Evolutionary conservation across 2,797 vertebrate species (phyloP).

Genomic region (Columba guinea): DNA sequence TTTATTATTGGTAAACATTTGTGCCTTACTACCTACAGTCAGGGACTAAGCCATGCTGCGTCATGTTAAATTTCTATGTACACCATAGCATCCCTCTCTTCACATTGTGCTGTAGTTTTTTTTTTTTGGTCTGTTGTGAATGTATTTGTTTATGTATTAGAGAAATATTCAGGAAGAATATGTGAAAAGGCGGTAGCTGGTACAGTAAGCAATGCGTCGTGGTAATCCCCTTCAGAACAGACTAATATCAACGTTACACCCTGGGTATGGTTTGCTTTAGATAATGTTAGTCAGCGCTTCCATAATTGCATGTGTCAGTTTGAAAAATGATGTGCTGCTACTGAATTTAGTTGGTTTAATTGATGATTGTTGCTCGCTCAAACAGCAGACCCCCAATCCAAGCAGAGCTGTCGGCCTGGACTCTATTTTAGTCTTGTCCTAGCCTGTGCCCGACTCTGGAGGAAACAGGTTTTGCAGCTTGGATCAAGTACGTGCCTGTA

Average conservation of each 20-base stretch:
- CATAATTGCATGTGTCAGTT: not conserved
- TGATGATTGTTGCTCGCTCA: not conserved
- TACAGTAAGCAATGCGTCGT: not conserved
- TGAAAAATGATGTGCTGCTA: not conserved
- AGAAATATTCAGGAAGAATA: not conserved
- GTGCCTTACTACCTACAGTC: not conserved
- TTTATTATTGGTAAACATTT: not conserved
- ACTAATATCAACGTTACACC: not conserved
- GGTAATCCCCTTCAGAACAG: not conserved
- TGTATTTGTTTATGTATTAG: rapidly evolving
- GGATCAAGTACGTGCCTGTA: constrained; percentile 84
- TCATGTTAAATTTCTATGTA: not conserved
- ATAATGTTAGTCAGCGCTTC: not conserved
- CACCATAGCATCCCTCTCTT: not conserved
- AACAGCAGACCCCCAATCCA: not conserved
- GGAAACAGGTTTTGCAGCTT: constrained; percentile 24
- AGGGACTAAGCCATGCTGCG: not conserved
- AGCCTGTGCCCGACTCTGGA: not conserved
- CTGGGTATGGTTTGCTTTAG: not conserved
- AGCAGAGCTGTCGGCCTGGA: not conserved
- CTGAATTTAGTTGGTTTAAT: not conserved
- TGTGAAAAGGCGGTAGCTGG: not conserved
- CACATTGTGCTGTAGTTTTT: not conserved
- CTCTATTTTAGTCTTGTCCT: not conserved
- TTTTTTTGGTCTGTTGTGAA: not conserved